A percentile compares a stretch with the other conserved stretches of the same genome.
These are phyloP conservation scores for Neodon shergylaensis DNA, from an alignment of 2,113 vertebrate species.

Conservation along the genomic window DNA sequence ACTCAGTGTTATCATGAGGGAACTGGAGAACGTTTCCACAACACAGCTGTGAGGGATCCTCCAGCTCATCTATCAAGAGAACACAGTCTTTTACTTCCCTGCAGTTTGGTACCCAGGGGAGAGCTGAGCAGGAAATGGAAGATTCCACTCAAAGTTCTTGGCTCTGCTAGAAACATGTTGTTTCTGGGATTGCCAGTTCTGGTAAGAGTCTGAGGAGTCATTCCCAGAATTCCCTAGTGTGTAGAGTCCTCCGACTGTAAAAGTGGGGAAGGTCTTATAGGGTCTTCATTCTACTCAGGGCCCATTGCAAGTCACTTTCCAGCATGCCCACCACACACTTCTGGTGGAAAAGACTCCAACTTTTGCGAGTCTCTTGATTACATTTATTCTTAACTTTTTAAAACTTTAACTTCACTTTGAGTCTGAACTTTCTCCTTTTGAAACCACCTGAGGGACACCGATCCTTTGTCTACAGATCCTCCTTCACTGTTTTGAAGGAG, in stretches of 20 bases:
- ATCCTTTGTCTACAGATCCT: not conserved
- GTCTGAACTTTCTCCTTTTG: not conserved
- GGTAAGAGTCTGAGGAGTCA: not conserved
- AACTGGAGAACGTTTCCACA: constrained; percentile 76
- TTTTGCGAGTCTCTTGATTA: not conserved
- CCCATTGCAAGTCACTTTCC: not conserved
- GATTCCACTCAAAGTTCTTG: constrained; percentile 48
- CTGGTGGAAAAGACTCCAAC: not conserved
- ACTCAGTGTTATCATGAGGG: constrained; percentile 78
- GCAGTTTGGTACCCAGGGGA: constrained; percentile 63
- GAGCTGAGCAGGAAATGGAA: constrained; percentile 52
- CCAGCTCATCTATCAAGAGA: constrained; percentile 75
- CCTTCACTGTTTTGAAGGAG: not conserved
- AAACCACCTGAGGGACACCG: not conserved
- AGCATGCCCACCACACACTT: no score
- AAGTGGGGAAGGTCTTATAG: not conserved
- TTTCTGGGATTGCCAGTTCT: not conserved
- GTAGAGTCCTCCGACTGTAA: not conserved
- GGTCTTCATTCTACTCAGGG: not conserved
- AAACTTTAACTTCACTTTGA: not conserved
- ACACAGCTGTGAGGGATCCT: constrained; percentile 77
- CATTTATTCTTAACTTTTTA: not conserved
- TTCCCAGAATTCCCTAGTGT: not conserved
- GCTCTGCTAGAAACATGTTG: not conserved
- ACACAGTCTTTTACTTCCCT: constrained; percentile 64